A percentile compares a stretch with the other conserved stretches of the same genome.
Conservation (phyloP, 2,888 invertebrate species). For the Cosmia trapezina region DNA sequence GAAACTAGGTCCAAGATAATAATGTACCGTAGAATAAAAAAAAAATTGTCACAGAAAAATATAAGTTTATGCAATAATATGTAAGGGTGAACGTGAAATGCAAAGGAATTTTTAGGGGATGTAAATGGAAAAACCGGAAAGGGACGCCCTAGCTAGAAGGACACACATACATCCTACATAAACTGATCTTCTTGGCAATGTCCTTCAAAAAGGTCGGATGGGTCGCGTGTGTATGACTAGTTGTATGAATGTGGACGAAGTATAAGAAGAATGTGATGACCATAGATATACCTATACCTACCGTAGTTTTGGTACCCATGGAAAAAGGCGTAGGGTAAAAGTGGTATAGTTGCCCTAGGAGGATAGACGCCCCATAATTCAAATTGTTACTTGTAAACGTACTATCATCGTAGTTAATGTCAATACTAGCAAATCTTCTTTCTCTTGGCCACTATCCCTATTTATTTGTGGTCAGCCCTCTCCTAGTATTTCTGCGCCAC, state of each 20-base stretch:
- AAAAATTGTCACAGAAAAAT: background rate
- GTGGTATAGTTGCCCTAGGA: too few relatives aligned
- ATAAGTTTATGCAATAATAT: too few relatives aligned
- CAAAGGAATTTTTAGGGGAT: constrained; percentile 15
- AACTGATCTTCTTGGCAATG: constrained; percentile 17
- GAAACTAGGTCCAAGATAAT: background rate
- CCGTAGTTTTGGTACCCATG: background rate
- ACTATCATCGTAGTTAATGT: too few relatives aligned
- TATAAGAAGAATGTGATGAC: background rate
- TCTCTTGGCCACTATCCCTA: too few relatives aligned
- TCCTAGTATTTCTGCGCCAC: too few relatives aligned
- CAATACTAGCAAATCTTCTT: too few relatives aligned
- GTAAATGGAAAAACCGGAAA: constrained; percentile 1
- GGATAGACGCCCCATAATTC: too few relatives aligned
- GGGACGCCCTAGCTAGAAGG: background rate
- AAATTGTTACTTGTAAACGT: too few relatives aligned
- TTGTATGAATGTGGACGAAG: constrained; percentile 8
- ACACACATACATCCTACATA: constrained; percentile 7
- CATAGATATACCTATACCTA: too few relatives aligned
- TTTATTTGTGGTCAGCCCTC: too few relatives aligned
- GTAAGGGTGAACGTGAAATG: background rate
- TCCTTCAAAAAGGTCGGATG: constrained; percentile 30
- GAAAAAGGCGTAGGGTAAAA: background rate
- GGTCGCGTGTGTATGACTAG: background rate
- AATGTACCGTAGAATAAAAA: background rate